These are phyloP conservation scores for Pseudopodoces humilis DNA, from an alignment of 2,113 vertebrate species.

Conservation along the genomic window DNA sequence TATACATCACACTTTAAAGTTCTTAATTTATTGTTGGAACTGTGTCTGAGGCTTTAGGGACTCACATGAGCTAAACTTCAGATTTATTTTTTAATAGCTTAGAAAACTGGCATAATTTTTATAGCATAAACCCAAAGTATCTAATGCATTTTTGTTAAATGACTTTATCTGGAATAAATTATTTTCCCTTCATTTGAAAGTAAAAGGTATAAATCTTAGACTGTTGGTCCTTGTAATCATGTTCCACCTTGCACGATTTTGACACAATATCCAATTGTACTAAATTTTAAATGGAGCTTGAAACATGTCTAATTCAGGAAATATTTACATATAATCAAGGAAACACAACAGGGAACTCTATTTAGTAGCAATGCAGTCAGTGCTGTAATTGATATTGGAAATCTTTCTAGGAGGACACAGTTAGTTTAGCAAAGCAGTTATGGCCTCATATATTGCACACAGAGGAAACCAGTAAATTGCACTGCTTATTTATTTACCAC, in stretches of 20 bases:
- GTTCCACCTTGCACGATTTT: not conserved
- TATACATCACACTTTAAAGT: not conserved
- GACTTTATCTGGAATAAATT: not conserved
- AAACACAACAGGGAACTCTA: not conserved
- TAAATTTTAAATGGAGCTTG: slow-evolving; percentile 24
- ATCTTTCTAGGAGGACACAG: slow-evolving; percentile 6
- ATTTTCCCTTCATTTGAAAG: not conserved
- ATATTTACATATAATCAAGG: slow-evolving; percentile 52
- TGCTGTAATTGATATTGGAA: slow-evolving; percentile 36
- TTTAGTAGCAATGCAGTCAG: slow-evolving; percentile 9
- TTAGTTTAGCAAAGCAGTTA: slow-evolving; percentile 31
- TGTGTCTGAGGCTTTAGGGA: not conserved
- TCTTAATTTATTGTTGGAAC: not conserved
- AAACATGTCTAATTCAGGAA: slow-evolving; percentile 21
- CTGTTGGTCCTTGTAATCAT: not conserved
- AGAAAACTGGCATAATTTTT: not conserved
- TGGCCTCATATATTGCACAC: not conserved
- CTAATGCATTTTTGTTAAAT: not conserved
- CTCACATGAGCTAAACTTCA: not conserved
- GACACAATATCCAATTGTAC: not conserved
- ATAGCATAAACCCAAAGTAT: not conserved
- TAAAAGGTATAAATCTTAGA: not conserved
- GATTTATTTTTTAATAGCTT: not conserved
- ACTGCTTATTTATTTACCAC: slow-evolving; percentile 18
- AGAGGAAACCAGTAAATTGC: slow-evolving; percentile 34